A percentile compares a stretch with the other conserved stretches of the same genome.
These are phyloP conservation scores for Menidia beryllina DNA, from an alignment of 2,113 vertebrate genomes.

Conservation along the genomic window DNA sequence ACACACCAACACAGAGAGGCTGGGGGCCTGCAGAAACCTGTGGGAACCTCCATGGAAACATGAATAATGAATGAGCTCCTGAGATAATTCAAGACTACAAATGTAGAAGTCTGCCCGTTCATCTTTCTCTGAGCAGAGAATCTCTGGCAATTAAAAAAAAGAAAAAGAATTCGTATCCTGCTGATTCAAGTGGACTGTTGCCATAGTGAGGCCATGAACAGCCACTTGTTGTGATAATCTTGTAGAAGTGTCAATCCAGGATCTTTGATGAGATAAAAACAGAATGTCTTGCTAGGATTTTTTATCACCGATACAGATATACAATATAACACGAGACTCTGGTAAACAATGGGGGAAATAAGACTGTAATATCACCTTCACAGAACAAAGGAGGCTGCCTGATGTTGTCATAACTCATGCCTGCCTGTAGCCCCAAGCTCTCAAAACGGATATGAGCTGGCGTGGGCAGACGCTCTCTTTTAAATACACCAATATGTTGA, in stretches of 20 bases:
- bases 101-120: slow-evolving; percentile 30
- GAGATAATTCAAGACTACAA: slow-evolving; percentile 23
- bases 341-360: slow-evolving; percentile 1
- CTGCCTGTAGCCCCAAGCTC: background rate
- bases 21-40: slow-evolving; percentile 63
- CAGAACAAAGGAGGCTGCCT: background rate
- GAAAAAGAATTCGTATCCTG: slow-evolving; percentile 54
- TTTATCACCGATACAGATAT: background rate
- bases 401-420: slow-evolving; percentile 29
- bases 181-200: slow-evolving; percentile 64
- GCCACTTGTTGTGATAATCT: slow-evolving; percentile 44
- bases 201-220: slow-evolving; percentile 63
- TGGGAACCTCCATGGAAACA: slow-evolving; percentile 45
- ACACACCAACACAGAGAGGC: slow-evolving; percentile 50
- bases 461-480: background rate
- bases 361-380: slow-evolving; percentile 10
- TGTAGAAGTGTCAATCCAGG: slow-evolving; percentile 52
- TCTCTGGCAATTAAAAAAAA: slow-evolving; percentile 74
- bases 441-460: slow-evolving; percentile 6
- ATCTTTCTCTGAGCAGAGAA: slow-evolving; percentile 39
- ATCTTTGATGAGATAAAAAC: slow-evolving; percentile 46
- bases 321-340: background rate
- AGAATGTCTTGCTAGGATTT: background rate
- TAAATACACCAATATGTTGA: background rate
- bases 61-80: slow-evolving; percentile 64